Conservation (phyloP, 2,113 vertebrate genomes). For the Tragelaphus buxtoni region DNA sequence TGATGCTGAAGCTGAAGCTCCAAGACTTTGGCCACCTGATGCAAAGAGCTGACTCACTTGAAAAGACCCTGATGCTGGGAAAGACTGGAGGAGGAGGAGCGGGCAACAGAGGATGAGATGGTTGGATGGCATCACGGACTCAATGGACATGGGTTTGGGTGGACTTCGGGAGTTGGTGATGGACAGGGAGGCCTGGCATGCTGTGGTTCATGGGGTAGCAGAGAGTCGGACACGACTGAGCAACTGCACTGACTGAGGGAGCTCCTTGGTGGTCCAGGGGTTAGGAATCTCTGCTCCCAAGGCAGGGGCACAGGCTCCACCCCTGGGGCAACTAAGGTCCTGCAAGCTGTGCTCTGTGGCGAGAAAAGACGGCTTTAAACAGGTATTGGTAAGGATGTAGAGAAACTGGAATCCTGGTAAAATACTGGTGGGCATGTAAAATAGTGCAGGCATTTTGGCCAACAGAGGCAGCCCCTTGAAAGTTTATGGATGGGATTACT, state of each 20-base stretch:
- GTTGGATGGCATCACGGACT: background rate
- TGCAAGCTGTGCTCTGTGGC: background rate
- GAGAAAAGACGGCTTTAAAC: background rate
- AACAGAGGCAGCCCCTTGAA: background rate
- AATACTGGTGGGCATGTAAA: background rate
- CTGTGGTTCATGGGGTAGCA: fast-evolving
- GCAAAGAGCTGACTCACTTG: background rate
- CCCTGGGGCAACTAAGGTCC: background rate
- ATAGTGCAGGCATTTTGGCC: fast-evolving
- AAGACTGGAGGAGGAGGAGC: background rate
- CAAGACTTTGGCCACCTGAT: background rate
- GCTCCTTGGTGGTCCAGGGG: background rate
- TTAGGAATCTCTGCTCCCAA: background rate
- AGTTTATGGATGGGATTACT: background rate
- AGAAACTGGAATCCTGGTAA: background rate
- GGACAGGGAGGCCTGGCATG: background rate
- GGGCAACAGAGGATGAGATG: background rate
- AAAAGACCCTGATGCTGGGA: background rate
- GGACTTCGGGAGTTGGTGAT: fast-evolving
- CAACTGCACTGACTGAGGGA: background rate
- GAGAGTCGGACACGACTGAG: fast-evolving
- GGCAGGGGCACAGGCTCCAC: background rate
- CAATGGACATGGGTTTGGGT: background rate
- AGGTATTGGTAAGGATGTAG: background rate
- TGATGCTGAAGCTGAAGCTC: background rate